Conservation (phyloP, 2,797 vertebrate species). For the Myiotriccus ornatus region DNA sequence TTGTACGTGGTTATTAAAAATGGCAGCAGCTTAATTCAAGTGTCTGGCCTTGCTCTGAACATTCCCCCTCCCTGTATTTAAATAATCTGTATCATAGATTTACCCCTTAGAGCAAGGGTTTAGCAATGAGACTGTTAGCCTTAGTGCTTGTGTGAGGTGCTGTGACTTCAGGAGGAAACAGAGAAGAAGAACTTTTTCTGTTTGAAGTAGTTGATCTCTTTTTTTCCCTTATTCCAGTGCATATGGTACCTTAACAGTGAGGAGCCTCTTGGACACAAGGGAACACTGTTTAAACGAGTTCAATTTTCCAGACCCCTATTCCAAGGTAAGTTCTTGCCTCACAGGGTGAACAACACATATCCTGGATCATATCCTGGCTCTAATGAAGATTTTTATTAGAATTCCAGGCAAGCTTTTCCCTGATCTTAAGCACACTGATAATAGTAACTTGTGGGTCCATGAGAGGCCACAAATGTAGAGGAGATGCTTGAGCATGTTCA, state of each 20-base stretch:
- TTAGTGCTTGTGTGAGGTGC: not conserved
- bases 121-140: not conserved
- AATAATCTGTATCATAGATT: not conserved
- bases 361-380: not conserved
- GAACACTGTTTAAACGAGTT: conserved; percentile 99
- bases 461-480: conserved; percentile 31
- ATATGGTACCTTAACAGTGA: conserved; percentile 96
- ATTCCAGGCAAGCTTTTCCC: not conserved
- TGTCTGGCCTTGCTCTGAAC: not conserved
- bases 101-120: not conserved
- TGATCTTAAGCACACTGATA: not conserved
- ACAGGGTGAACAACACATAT: not conserved
- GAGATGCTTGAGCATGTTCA: conserved; percentile 19
- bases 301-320: conserved; percentile 98
- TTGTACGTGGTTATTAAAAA: not conserved
- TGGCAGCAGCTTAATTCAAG: not conserved
- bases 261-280: conserved; percentile 96
- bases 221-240: conserved; percentile 78
- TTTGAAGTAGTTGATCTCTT: not conserved
- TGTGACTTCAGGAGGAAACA: not conserved
- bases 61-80: not conserved
- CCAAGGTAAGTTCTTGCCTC: conserved; percentile 84
- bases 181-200: not conserved
- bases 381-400: not conserved
- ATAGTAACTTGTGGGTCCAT: conserved; percentile 6